These are phyloP conservation scores for Choristoneura fumiferana DNA, from an alignment of 1,140 invertebrate genomes.

Conservation along the genomic window DNA sequence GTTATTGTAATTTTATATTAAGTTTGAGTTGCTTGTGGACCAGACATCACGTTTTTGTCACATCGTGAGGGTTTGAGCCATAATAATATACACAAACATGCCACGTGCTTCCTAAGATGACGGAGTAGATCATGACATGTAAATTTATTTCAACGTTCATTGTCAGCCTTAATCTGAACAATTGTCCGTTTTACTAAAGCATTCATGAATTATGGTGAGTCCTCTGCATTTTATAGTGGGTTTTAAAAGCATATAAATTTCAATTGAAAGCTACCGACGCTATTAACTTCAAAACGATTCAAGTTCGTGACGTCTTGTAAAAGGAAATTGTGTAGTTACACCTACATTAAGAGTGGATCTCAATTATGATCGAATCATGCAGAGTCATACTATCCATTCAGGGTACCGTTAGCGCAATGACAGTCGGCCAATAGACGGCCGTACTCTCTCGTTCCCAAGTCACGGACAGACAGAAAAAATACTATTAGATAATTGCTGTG, in stretches of 20 bases:
- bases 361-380: conserved; percentile 66
- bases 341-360: conserved; percentile 45
- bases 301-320: conserved; percentile 29
- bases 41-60: too few relatives aligned
- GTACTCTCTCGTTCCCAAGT: conserved; percentile 13
- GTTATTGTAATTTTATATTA: too few relatives aligned
- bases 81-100: too few relatives aligned
- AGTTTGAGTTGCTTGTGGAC: too few relatives aligned
- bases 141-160: too few relatives aligned
- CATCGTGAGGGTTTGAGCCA: too few relatives aligned
- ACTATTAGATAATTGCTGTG: conserved; percentile 3
- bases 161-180: too few relatives aligned
- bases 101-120: too few relatives aligned
- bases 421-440: conserved; percentile 26
- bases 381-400: conserved; percentile 66
- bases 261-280: conserved; percentile 18
- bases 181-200: too few relatives aligned
- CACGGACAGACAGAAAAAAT: conserved; percentile 4
- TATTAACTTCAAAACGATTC: conserved; percentile 13
- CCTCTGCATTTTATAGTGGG: too few relatives aligned
- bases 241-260: conserved; percentile 6
- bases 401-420: conserved; percentile 62
- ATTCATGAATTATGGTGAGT: too few relatives aligned
- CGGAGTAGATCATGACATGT: too few relatives aligned
- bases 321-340: conserved; percentile 43